Evolutionary conservation across 2,797 vertebrate species (phyloP).

Genomic region (Xyrichtys novacula): DNA sequence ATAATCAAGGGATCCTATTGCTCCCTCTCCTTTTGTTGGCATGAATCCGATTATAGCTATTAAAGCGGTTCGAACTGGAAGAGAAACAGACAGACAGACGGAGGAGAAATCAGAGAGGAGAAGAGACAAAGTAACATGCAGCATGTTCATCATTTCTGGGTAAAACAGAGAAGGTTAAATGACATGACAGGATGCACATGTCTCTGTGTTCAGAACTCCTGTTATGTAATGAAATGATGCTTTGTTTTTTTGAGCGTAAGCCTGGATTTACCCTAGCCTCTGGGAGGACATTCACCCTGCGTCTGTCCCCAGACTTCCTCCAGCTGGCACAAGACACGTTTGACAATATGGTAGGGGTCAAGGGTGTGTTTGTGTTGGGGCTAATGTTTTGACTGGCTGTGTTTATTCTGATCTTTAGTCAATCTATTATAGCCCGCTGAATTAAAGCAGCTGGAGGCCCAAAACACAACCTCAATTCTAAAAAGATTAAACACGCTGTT

Average conservation of each 20-base stretch:
- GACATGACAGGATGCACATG: conserved; percentile 36
- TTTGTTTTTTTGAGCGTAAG: conserved; percentile 59
- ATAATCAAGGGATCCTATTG: conserved; percentile 98
- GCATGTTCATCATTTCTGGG: conserved; percentile 16
- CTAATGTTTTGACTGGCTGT: conserved; percentile 7
- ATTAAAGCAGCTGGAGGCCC: conserved; percentile 20
- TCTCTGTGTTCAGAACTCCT: conserved; percentile 15
- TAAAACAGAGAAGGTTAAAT: conserved; percentile 34
- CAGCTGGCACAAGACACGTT: conserved; percentile 39
- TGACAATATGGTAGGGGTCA: conserved; percentile 22
- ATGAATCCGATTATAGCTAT: conserved; percentile 99
- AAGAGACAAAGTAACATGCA: conserved; percentile 5
- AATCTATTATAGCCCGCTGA: conserved; percentile 19
- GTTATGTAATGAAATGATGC: conserved; percentile 65
- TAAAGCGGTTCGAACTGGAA: conserved; percentile 95
- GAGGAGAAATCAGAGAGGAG: neutral
- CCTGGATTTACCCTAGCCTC: conserved; percentile 50
- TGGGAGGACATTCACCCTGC: conserved; percentile 36
- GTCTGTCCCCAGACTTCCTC: conserved; percentile 25
- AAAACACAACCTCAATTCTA: too few relatives aligned
- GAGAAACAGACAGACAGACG: conserved; percentile 62
- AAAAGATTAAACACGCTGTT: too few relatives aligned
- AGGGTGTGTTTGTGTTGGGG: conserved; percentile 12
- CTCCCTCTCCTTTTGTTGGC: conserved; percentile 98
- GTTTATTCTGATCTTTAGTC: conserved; percentile 6